Evolutionary conservation across 2,888 invertebrate genomes (phyloP).

Genomic region (Mamestra brassicae): DNA sequence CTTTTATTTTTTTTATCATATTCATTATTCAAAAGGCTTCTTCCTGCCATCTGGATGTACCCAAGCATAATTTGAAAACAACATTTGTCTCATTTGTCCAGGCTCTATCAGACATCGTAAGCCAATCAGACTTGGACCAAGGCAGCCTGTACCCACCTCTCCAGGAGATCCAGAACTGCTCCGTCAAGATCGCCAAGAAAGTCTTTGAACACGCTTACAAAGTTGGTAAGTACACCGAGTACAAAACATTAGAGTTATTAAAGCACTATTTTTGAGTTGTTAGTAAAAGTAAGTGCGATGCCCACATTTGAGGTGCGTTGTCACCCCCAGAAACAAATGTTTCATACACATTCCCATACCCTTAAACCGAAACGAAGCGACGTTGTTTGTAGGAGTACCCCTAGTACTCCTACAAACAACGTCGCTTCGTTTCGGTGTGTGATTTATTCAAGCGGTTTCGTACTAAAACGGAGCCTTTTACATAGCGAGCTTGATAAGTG

Average conservation of each 20-base stretch:
- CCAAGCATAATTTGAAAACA: neutral
- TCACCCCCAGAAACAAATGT: neutral
- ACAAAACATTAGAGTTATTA: no score
- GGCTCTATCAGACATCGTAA: constrained; percentile 95
- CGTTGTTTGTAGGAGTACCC: no score
- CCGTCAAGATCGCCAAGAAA: constrained; percentile 95
- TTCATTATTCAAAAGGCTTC: neutral
- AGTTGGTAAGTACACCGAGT: constrained; percentile 88
- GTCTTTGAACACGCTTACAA: constrained; percentile 96
- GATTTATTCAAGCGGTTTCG: neutral
- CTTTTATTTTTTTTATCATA: neutral
- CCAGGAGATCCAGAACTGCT: constrained; percentile 95
- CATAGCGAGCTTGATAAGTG: neutral
- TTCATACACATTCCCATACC: neutral
- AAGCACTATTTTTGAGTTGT: neutral
- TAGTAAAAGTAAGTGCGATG: neutral
- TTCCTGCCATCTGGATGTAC: no score
- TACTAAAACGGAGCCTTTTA: neutral
- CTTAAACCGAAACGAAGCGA: no score
- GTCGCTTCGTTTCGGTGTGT: no score
- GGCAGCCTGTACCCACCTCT: constrained; percentile 98
- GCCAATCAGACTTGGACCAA: constrained; percentile 94
- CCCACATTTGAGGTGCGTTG: neutral
- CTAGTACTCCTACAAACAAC: no score
- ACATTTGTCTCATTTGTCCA: constrained; percentile 72